These are phyloP conservation scores for Cephus sareptanus DNA, from an alignment of 2,888 invertebrate species.

Conservation along the genomic window DNA sequence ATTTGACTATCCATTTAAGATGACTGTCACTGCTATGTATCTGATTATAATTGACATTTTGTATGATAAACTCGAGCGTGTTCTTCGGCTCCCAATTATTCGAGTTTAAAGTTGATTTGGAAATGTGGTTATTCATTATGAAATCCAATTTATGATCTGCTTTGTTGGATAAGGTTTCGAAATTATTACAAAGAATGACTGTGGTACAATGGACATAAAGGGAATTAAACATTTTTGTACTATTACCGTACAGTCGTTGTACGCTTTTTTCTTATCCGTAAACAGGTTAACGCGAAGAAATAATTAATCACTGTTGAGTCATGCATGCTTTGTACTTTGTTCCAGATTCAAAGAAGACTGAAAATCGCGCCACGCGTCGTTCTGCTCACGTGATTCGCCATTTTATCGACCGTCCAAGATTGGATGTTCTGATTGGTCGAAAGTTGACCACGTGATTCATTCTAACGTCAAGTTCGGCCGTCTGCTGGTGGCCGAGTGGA, in stretches of 20 bases:
- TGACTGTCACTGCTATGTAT: not conserved
- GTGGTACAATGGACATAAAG: not conserved
- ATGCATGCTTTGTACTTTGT: not conserved
- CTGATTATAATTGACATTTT: not conserved
- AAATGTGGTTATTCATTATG: not conserved
- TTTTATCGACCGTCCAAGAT: constrained; percentile 33
- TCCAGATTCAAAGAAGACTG: constrained; percentile 4
- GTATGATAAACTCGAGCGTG: not conserved
- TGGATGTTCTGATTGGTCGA: constrained; percentile 34
- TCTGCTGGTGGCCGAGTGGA: constrained; percentile 39
- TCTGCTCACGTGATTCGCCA: constrained; percentile 33
- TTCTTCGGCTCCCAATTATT: too few relatives aligned
- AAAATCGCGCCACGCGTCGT: constrained; percentile 17
- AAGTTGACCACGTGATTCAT: constrained; percentile 38
- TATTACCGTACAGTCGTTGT: not conserved
- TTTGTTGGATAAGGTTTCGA: not conserved
- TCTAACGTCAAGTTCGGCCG: constrained; percentile 35
- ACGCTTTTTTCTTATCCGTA: not conserved
- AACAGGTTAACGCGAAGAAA: not conserved
- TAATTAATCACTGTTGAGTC: not conserved
- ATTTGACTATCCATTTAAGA: not conserved
- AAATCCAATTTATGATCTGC: not conserved
- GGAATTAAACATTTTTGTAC: not conserved
- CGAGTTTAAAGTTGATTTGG: not conserved
- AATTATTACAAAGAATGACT: not conserved